Evolutionary conservation across 2,797 vertebrate species (phyloP).

Genomic region (Gambusia yucatana): DNA sequence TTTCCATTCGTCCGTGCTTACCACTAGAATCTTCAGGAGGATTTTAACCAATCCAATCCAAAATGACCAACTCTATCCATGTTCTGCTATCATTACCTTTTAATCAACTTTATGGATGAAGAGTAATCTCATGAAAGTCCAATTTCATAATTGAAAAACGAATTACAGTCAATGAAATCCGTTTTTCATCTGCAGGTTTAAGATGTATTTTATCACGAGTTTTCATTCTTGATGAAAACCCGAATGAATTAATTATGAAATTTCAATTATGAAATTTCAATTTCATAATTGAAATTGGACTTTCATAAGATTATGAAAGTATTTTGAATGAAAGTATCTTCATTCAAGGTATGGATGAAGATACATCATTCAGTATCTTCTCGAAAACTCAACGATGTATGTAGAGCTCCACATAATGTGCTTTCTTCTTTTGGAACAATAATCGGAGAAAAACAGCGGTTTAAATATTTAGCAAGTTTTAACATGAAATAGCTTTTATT

Average conservation of each 20-base stretch:
- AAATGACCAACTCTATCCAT: not conserved
- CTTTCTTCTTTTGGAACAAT: not conserved
- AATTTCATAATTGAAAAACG: not conserved
- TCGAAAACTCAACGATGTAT: not conserved
- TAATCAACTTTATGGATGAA: not conserved
- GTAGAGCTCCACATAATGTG: not conserved
- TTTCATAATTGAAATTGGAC: too few species aligned
- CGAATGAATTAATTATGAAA: too few species aligned
- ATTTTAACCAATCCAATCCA: not conserved
- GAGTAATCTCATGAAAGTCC: not conserved
- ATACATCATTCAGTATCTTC: not conserved
- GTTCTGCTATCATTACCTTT: not conserved
- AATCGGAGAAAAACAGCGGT: not conserved
- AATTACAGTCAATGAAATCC: too few species aligned
- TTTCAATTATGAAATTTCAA: too few species aligned
- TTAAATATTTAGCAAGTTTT: not conserved
- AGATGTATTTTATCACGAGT: too few species aligned
- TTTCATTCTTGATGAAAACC: too few species aligned
- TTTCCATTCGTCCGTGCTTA: not conserved
- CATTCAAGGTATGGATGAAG: too few species aligned
- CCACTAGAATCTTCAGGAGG: not conserved
- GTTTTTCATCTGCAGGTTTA: too few species aligned
- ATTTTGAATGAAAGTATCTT: too few species aligned
- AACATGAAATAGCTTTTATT: not conserved
- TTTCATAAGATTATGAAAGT: too few species aligned